Evolutionary conservation across 2,888 invertebrate genomes (phyloP).

Genomic region (Polydrusus pterygomalis): DNA sequence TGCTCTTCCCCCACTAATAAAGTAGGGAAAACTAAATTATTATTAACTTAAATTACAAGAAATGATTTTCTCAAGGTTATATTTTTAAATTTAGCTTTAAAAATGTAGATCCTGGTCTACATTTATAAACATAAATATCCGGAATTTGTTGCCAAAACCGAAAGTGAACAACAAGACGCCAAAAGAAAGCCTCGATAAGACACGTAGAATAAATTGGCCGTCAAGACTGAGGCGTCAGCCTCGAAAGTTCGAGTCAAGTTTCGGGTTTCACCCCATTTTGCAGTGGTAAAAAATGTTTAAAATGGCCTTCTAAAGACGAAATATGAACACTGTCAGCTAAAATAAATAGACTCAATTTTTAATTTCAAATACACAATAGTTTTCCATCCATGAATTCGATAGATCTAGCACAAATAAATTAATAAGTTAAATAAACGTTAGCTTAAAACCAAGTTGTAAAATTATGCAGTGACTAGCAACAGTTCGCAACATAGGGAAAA

Average conservation of each 20-base stretch:
- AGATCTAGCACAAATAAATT: too few relatives aligned
- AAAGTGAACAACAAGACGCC: constrained; percentile 39
- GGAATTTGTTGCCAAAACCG: constrained; percentile 34
- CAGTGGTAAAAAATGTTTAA: constrained; percentile 22
- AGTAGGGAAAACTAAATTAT: too few relatives aligned
- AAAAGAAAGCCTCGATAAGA: constrained; percentile 40
- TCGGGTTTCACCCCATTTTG: constrained; percentile 27
- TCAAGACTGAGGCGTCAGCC: constrained; percentile 38
- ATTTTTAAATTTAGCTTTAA: neutral
- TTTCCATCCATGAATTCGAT: too few relatives aligned
- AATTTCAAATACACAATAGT: neutral
- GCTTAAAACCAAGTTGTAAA: too few relatives aligned
- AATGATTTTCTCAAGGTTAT: neutral
- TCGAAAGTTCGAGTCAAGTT: constrained; percentile 30
- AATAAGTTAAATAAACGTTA: too few relatives aligned
- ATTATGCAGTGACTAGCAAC: too few relatives aligned
- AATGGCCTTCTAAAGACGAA: neutral
- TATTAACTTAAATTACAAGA: too few relatives aligned
- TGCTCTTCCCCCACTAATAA: too few relatives aligned
- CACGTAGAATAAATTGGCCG: constrained; percentile 47
- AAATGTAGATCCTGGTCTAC: constrained; percentile 8
- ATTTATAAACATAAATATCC: constrained; percentile 28
- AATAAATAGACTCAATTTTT: too few relatives aligned
- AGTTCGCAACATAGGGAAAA: too few relatives aligned
- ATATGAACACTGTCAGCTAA: neutral